Evolutionary conservation across 2,797 vertebrate species (phyloP), one percentile per base, ranked within the genome.

Genomic region (Gymnoscopelus braueri): DNA sequence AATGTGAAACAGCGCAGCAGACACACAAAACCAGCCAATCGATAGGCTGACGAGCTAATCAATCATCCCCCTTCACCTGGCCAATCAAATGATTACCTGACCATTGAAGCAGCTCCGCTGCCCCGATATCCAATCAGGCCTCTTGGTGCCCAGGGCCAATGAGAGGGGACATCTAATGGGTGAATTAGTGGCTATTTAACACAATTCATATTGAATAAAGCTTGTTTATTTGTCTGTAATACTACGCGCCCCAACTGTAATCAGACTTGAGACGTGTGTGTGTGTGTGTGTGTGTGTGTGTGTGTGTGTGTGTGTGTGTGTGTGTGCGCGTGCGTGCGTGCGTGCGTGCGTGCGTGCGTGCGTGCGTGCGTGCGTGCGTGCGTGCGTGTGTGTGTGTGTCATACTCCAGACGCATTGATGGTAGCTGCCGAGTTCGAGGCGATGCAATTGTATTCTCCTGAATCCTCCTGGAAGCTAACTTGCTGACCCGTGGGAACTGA

Each of bases 391-490:
- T 69, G 61, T 78, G 71, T 72, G 19, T 19, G 19, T 1, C 96
- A 96, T 96, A 99, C 97, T 97, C 96, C 95, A 97, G 67, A 99
- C 0, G 58, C 71, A 15, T 95, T 94, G 79, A 98, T 90, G 47
- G 88, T 83, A 61, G 95, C 96, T 75, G 96, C 94, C 0, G 92
- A 84, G 88, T 97, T 98, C 78, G 89, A 88, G 3, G 94, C 95
- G 0, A 90, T 92, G 91, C 97, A 99, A 48, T 94, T 96, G 81
- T 98, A 99, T 52, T 92, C 94, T 72, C 96, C 96, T 0, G 96
- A 94, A 58, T 98, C 97, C 78, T 96, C 26, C 26, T 29, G 26
- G 26, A 29, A 29, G 26, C 26, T 29, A 29, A 29, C 26, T 29
- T 29, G 26, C 26, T 29, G 26, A 29, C 2, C 26, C 2, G 2